phyloP scores from a whole-genome alignment of 2,113 vertebrate genomes.

The Bubo scandiacus region DNA sequence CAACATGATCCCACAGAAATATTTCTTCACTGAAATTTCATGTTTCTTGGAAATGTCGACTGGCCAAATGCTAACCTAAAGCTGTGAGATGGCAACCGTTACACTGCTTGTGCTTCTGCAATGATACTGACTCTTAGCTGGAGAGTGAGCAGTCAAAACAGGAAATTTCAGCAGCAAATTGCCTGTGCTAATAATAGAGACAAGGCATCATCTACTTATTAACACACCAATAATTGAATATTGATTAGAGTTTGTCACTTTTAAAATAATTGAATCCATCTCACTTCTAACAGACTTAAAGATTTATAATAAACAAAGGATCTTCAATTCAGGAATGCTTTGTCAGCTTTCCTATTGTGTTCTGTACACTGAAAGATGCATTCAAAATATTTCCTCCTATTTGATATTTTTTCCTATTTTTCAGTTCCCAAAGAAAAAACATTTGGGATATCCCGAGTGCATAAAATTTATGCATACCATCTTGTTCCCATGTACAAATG shows the following conservation, averaged over 20 bases:
- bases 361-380: not conserved
- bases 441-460: not conserved
- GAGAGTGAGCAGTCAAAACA: constrained; percentile 55
- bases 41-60: not conserved
- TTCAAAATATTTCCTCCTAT: constrained; percentile 23
- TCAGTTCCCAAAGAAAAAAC: constrained; percentile 2
- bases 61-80: not conserved
- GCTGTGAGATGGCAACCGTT: not conserved
- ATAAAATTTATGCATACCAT: not conserved
- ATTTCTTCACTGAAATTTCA: not conserved
- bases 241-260: constrained; percentile 73
- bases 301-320: constrained; percentile 39
- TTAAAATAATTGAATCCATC: constrained; percentile 64
- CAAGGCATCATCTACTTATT: constrained; percentile 71
- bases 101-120: not conserved
- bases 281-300: not conserved
- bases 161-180: constrained; percentile 43
- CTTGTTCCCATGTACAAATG: not conserved
- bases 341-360: constrained; percentile 46
- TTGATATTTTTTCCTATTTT: not conserved
- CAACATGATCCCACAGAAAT: not conserved
- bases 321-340: constrained; percentile 41
- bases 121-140: not conserved
- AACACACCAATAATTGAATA: constrained; percentile 74
- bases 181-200: constrained; percentile 58